phyloP scores from a whole-genome alignment of 2,113 vertebrate species.

The Clupea harengus region DNA sequence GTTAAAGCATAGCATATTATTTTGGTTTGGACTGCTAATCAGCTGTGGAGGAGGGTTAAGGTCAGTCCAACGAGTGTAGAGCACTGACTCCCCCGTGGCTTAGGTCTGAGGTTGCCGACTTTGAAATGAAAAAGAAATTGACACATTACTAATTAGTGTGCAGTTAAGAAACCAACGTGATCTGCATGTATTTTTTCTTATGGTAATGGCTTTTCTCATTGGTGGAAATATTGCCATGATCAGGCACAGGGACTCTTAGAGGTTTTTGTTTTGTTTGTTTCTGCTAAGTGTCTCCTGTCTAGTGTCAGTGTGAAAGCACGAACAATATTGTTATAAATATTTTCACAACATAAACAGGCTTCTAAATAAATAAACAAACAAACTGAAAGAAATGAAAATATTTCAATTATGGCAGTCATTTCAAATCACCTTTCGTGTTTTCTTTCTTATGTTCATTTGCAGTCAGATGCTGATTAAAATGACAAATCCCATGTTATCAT shows the following conservation, averaged over 20 bases:
- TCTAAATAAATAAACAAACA: neutral
- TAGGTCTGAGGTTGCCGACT: neutral
- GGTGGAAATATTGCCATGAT: neutral
- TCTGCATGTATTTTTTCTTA: neutral
- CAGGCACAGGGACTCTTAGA: too few species aligned
- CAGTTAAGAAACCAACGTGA: neutral
- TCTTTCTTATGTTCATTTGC: neutral
- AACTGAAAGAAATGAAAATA: too few species aligned
- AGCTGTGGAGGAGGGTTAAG: too few species aligned
- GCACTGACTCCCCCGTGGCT: neutral
- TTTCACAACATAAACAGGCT: neutral
- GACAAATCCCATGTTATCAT: neutral
- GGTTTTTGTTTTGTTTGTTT: too few species aligned
- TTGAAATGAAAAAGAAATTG: neutral
- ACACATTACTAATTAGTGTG: neutral
- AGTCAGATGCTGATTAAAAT: neutral
- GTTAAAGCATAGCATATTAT: too few species aligned
- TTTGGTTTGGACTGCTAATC: too few species aligned
- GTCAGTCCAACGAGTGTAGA: neutral
- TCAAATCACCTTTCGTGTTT: neutral
- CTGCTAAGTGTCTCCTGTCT: too few species aligned
- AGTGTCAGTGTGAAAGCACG: too few species aligned
- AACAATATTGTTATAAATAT: too few species aligned
- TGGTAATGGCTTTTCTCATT: neutral
- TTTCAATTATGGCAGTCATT: too few species aligned